phyloP scores from a whole-genome alignment of 1,140 invertebrate species.

The Cotesia chilonis region DNA sequence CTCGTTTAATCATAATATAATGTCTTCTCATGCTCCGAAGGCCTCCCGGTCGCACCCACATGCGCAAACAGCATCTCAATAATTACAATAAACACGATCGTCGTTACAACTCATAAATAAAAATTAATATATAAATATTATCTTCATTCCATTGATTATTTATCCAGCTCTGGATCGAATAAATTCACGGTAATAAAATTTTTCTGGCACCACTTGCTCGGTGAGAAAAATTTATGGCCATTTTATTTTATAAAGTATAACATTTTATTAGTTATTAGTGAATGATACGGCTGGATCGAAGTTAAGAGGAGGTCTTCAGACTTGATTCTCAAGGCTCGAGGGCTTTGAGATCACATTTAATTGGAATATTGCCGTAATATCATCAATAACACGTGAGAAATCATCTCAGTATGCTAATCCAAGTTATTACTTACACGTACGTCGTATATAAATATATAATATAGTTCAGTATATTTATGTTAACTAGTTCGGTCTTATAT shows the following conservation, averaged over 20 bases:
- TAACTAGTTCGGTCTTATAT: conserved; percentile 20
- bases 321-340: not conserved
- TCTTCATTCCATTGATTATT: too few species aligned
- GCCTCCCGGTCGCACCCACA: conserved; percentile 23
- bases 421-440: not conserved
- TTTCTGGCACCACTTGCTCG: too few species aligned
- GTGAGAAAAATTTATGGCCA: too few species aligned
- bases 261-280: too few species aligned
- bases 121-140: too few species aligned
- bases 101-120: too few species aligned
- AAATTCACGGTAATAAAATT: too few species aligned
- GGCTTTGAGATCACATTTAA: conserved; percentile 19
- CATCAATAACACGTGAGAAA: conserved; percentile 15
- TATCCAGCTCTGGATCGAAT: too few species aligned
- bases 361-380: conserved; percentile 10
- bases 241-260: too few species aligned
- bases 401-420: conserved; percentile 25
- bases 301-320: too few species aligned
- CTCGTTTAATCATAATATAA: not conserved
- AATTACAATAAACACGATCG: not conserved
- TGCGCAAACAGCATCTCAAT: conserved; percentile 1
- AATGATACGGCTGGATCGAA: too few species aligned
- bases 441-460: not conserved
- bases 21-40: conserved; percentile 10
- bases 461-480: not conserved